Conservation (phyloP, 2,113 vertebrate genomes). For the human region GRCh38 chr12:57028501-57029000, state of each 20-base stretch:
- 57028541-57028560: constrained; percentile 46
- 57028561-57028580: not conserved
- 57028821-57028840: constrained; percentile 69
- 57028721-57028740: not conserved
- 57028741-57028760: constrained; percentile 51
- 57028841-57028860: constrained; percentile 74
- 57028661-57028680: not conserved
- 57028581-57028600: not conserved
- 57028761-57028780: constrained; percentile 82
- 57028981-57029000: not conserved
- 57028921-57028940: not conserved
- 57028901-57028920: not conserved
- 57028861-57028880: constrained; percentile 83
- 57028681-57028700: not conserved
- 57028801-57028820: constrained; percentile 21
- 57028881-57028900: constrained; percentile 65
- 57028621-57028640: constrained; percentile 27
- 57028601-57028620: not conserved
- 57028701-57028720: not conserved
- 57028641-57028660: not conserved
- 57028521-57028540: constrained; percentile 30
- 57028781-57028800: constrained; percentile 84
- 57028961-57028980: not conserved
- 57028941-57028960: not conserved
- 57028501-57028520: not conserved